These are phyloP conservation scores for Drosophila melanocephala DNA, from an alignment of 2,888 invertebrate species.

Conservation along the genomic window DNA sequence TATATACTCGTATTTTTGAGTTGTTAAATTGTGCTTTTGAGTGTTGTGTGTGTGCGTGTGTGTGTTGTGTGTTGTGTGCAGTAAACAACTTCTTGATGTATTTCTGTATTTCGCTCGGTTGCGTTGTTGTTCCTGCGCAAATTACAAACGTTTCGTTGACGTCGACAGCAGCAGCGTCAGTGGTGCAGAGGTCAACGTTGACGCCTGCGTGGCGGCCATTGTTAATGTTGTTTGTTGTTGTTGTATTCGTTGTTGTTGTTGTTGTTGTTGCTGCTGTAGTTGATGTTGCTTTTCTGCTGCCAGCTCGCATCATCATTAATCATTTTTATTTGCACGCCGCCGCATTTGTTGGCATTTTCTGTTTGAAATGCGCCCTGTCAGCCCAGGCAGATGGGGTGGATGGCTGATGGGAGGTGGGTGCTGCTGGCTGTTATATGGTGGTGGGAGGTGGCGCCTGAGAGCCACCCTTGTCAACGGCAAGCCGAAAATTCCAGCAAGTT, in stretches of 20 bases:
- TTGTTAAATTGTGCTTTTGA: constrained; percentile 1
- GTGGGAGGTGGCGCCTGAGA: constrained; percentile 36
- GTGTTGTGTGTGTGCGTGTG: constrained; percentile 7
- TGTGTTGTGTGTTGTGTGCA: constrained; percentile 5
- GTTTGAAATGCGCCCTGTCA: constrained; percentile 70
- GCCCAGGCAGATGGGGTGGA: constrained; percentile 24
- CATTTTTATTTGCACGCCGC: constrained; percentile 83
- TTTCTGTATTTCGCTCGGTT: constrained; percentile 23
- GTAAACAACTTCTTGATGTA: constrained; percentile 27
- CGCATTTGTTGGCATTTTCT: constrained; percentile 80
- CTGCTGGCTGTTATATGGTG: constrained; percentile 7
- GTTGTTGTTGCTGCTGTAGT: constrained; percentile 46
- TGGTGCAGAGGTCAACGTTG: constrained; percentile 50
- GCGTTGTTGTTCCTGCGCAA: constrained; percentile 22
- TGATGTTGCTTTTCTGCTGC: constrained; percentile 54
- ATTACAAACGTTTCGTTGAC: constrained; percentile 43
- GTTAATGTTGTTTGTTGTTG: constrained; percentile 27
- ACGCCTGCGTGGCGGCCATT: constrained; percentile 76
- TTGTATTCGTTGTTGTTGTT: constrained; percentile 17
- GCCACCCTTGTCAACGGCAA: constrained; percentile 71
- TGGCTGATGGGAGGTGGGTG: constrained; percentile 1
- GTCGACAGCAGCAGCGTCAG: constrained; percentile 21
- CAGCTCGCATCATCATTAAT: constrained; percentile 81
- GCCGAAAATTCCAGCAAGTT: constrained; percentile 67
- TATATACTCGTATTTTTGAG: constrained; percentile 16